A percentile compares a stretch with the other conserved stretches of the same genome.
phyloP scores from a whole-genome alignment of 2,113 vertebrate species.

The Tringa solitaria region DNA sequence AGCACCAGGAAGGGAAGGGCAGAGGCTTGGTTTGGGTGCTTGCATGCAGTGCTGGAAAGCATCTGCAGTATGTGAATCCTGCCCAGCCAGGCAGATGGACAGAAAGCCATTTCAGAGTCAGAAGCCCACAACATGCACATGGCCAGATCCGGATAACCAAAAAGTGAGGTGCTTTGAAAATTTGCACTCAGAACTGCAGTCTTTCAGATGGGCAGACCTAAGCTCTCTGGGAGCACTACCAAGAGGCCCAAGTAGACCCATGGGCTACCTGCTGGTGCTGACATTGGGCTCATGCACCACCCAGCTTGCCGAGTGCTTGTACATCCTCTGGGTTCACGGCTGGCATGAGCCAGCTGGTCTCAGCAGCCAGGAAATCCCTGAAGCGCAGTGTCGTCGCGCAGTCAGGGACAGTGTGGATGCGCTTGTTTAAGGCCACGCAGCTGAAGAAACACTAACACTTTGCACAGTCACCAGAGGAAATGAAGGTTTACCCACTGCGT shows the following conservation, averaged over 20 bases:
- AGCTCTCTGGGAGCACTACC: not conserved
- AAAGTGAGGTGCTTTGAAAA: not conserved
- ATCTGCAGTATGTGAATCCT: fast-evolving
- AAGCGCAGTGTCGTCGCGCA: not conserved
- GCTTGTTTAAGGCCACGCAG: not conserved
- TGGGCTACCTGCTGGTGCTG: not conserved
- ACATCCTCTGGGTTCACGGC: fast-evolving
- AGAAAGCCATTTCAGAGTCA: not conserved
- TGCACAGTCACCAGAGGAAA: not conserved
- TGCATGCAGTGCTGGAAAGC: not conserved
- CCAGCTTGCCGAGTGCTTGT: fast-evolving
- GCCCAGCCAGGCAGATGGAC: not conserved
- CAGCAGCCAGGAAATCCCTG: not conserved
- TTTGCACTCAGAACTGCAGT: not conserved
- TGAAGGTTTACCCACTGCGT: not conserved
- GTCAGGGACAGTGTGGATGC: fast-evolving
- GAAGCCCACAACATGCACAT: not conserved
- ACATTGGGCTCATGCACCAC: not conserved
- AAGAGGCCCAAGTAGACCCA: not conserved
- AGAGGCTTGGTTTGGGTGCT: not conserved
- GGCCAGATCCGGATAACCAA: not conserved
- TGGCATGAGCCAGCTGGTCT: not conserved
- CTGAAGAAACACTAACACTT: not conserved
- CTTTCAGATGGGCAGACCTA: not conserved
- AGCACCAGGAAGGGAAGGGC: not conserved